A percentile compares a stretch with the other conserved stretches of the same genome.
phyloP scores from a whole-genome alignment of 2,888 invertebrate species.

The Spodoptera picta region DNA sequence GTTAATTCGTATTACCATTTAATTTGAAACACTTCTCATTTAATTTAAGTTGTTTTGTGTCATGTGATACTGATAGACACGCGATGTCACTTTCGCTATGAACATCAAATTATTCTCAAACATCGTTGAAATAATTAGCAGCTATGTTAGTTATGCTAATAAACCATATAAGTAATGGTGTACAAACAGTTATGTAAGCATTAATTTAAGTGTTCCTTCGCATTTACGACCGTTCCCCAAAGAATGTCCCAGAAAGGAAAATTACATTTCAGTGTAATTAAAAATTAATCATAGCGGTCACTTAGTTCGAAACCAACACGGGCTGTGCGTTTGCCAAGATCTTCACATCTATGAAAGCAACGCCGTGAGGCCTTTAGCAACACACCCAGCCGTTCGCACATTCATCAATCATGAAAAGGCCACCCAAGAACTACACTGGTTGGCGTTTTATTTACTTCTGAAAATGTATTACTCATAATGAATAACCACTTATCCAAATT shows the following conservation, averaged over 20 bases:
- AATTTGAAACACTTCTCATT: constrained; percentile 33
- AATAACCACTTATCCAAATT: constrained; percentile 22
- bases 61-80: constrained; percentile 51
- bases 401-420: constrained; percentile 57
- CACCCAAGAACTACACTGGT: constrained; percentile 28
- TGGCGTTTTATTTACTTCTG: constrained; percentile 43
- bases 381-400: constrained; percentile 34
- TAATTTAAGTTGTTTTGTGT: constrained; percentile 38
- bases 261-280: constrained; percentile 24
- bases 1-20: constrained; percentile 13
- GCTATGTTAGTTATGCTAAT: constrained; percentile 13
- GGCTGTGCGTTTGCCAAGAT: constrained; percentile 23
- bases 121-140: constrained; percentile 29
- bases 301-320: constrained; percentile 19
- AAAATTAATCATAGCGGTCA: constrained; percentile 10
- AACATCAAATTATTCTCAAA: constrained; percentile 33
- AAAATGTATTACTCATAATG: constrained; percentile 47
- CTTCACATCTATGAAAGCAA: constrained; percentile 28
- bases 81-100: constrained; percentile 33
- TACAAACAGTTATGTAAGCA: constrained; percentile 2
- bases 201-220: constrained; percentile 3
- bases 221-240: constrained; percentile 4
- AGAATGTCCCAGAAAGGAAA: constrained; percentile 4
- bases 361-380: constrained; percentile 29
- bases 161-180: not conserved